Evolutionary conservation across 1,140 invertebrate genomes (phyloP), one percentile per base, ranked within the genome.

Genomic region (Galleria mellonella): DNA sequence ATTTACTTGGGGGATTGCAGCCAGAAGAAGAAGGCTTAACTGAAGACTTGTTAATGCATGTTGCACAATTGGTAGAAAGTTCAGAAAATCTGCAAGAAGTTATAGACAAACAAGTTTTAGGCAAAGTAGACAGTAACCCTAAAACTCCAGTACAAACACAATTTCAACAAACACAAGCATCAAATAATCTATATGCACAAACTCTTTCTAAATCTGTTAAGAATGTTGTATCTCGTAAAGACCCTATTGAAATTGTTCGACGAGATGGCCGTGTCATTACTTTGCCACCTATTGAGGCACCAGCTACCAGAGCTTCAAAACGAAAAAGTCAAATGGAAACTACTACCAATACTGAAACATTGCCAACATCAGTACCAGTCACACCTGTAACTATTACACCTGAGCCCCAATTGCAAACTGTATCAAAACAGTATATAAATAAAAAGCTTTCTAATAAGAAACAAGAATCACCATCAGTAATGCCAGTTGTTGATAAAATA

Each of bases 261-360:
- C 87, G 91, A 4, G 91, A 92, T 68, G 92, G 92, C 5, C 85
- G 92, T 31, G 85, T 94, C 11, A 92, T 94, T 39, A 92, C 91
- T 4, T 73, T 94, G 45, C 93, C 93, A 10, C 93, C 93, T 1
- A 93, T 94, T 32, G 93, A 94, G 83, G 90, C 92, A 15, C 93
- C 92, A n/a, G 90, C 91, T 7, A 93, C 92, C 1, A 72, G 91
- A 39, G 53, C 69, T 23, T 72, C 69, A 0, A 72, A 72, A 50
- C 53, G 69, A n/a, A 72, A 69, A 35, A 72, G 60, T 53, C 52
- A 68, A 10, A 42, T 66, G 23, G 62, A 59, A 38, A 32, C 50
- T 4, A 9, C 38, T 4, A 43, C 14, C 37, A 38, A n/a, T 46
- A 47, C 45, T 30, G 40, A 48, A 27, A 36, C 55, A 10, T 32